Evolutionary conservation across 1,140 invertebrate species (phyloP), one percentile per base, ranked within the genome.

Genomic region (Hestina assimilis): DNA sequence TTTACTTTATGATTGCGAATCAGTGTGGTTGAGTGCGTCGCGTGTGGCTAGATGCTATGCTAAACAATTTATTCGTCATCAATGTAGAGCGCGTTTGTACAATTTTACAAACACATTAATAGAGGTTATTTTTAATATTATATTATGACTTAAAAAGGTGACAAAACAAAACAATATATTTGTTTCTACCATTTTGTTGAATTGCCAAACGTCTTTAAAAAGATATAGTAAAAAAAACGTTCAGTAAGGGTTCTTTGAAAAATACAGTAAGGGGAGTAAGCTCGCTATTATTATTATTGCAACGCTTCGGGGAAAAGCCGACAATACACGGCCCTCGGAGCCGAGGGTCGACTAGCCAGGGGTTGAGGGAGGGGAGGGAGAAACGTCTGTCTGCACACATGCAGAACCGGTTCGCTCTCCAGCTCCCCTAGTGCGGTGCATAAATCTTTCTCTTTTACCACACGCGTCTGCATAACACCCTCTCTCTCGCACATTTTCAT

Each of bases 351-450:
- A 73, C 72, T 77, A 71, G 72, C 66, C 75, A 79, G 81, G 79
- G 78, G 79, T 71, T 72, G 75, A 70, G 73, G 82, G 79, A 72
- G 75, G 71, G 73, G 75, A 70, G 73, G 82, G 79, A 72, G 75
- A 72, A 73, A 79, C 73, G 80, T 77, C 83, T 85, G 83, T 83
- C 82, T 85, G 83, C 83, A 85, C 83, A 87, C 83, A 87, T 87
- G 83, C 80, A 87, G 83, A 87, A 87, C 83, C 83, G 83, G 83
- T 87, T 87, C 69, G 73, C 75, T 81, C 71, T 83, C 76, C 68
- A 71, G 79, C 80, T 85, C 80, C 80, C 81, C 82, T 81, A 79
- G 70, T 83, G 75, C 68, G 69, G 59, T 75, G 75, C 59, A 67
- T 59, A 67, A 60, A 61, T 79, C 75, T 81, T 75, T 81, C 74